phyloP scores from a whole-genome alignment of 2,888 invertebrate species.

The Mythimna vitellina region DNA sequence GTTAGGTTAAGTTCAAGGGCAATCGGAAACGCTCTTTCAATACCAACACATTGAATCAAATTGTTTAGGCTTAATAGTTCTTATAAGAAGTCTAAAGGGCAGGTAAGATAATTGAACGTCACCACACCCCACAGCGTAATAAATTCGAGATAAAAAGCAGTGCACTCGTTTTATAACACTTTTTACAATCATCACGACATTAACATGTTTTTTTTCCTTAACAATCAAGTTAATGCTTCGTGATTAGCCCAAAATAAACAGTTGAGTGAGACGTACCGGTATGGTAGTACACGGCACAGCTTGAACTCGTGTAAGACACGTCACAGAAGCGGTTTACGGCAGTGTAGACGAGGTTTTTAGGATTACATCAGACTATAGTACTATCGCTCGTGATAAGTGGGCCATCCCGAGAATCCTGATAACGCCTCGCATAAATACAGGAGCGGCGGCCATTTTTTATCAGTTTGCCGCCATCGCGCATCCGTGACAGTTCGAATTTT shows the following conservation, averaged over 20 bases:
- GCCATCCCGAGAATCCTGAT: conserved; percentile 79
- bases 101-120: conserved; percentile 10
- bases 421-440: conserved; percentile 80
- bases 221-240: conserved; percentile 28
- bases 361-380: conserved; percentile 67
- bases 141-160: conserved; percentile 24
- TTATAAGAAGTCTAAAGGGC: conserved; percentile 4
- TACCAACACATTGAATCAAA: not conserved
- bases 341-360: conserved; percentile 64
- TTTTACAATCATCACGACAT: conserved; percentile 41
- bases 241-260: conserved; percentile 57
- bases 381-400: conserved; percentile 73
- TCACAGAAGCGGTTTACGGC: conserved; percentile 79
- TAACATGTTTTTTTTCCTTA: conserved; percentile 39
- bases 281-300: conserved; percentile 47
- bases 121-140: conserved; percentile 23
- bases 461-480: conserved; percentile 77
- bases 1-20: conserved; percentile 21
- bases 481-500: conserved; percentile 66
- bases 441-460: conserved; percentile 64
- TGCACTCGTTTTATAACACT: conserved; percentile 47
- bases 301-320: conserved; percentile 58
- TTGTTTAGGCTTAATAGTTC: not conserved
- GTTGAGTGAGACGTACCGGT: conserved; percentile 30
- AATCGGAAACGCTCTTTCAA: not conserved